phyloP scores from a whole-genome alignment of 2,113 vertebrate species.

The Regulus satrapa region DNA sequence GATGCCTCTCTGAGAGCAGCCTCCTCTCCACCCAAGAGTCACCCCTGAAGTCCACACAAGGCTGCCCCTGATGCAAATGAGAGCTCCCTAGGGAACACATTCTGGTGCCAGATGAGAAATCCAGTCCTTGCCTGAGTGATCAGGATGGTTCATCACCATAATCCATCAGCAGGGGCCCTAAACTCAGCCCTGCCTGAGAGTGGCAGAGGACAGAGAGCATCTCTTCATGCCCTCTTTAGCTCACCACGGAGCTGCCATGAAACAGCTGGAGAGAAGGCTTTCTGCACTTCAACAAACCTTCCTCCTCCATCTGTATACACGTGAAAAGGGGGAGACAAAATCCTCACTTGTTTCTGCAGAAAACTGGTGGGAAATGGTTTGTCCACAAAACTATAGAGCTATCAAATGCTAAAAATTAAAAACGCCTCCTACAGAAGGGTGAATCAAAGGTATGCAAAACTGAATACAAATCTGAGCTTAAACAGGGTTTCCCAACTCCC shows the following conservation, averaged over 20 bases:
- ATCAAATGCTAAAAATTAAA: conserved; percentile 14
- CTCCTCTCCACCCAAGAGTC: neutral
- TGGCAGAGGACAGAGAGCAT: neutral
- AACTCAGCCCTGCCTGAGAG: neutral
- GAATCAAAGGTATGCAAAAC: conserved; percentile 45
- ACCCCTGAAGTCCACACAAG: neutral
- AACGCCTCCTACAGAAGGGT: neutral
- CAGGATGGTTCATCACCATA: neutral
- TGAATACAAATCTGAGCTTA: conserved; percentile 51
- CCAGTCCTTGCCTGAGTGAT: neutral
- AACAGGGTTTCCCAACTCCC: conserved; percentile 25
- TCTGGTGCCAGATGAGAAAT: neutral
- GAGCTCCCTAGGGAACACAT: neutral
- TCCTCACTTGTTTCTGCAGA: neutral
- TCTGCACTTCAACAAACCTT: neutral
- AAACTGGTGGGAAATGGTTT: neutral
- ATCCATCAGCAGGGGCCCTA: neutral
- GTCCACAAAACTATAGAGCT: neutral
- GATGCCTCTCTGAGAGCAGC: neutral
- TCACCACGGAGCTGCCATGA: accelerated
- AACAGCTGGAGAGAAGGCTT: neutral
- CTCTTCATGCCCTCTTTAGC: neutral
- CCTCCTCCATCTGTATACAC: neutral
- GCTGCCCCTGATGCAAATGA: neutral
- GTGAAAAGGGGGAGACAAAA: neutral